Evolutionary conservation across 2,888 invertebrate genomes (phyloP), one percentile per base, ranked within the genome.

Genomic region (Criorhina ranunculi): DNA sequence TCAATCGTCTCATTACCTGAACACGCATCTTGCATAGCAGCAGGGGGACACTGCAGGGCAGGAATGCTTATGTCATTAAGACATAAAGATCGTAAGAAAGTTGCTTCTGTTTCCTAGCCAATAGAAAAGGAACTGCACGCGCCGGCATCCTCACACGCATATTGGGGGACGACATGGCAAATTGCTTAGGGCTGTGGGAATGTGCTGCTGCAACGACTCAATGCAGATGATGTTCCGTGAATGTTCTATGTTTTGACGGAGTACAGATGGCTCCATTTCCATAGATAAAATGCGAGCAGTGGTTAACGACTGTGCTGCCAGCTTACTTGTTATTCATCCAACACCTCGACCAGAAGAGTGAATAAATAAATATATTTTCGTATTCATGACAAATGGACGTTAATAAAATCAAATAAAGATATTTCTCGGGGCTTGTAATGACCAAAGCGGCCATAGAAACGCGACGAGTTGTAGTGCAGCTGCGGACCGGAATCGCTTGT

Each of bases 1-100:
- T 76, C 81, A 81, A 81, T 79, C 72, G 78, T 64, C 53, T 72
- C 55, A 64, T 57, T 64, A 53, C 62, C 64, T 44, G 33, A 67
- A 67, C 59, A 67, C 33, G 42, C n/a, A 49, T 7, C 8, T 3
- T 59, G 44, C 15, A 33, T 15, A 24, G 5, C 9, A 62, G n/a
- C 9, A 40, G 29, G 53, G 31, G 11, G 35, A 51, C 31, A 53
- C 60, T 37, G 31, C 19, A 62, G 55, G 62, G 46, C 62, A 59
- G 53, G 60, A 62, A 60, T 77, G 55, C 40, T 67, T 67, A 19
- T 72, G 78, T 67, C 67, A 83, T 83, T 83, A 73, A 78, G 83
- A 73, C 83, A 78, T 83, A 83, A 83, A 83, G 73, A 83, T 83
- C 78, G 40, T 42, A 78, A 62, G 78, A 82, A 77, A 82, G 67